A percentile compares a stretch with the other conserved stretches of the same genome.
phyloP scores from a whole-genome alignment of 2,888 invertebrate genomes.

The Heliconius sara region DNA sequence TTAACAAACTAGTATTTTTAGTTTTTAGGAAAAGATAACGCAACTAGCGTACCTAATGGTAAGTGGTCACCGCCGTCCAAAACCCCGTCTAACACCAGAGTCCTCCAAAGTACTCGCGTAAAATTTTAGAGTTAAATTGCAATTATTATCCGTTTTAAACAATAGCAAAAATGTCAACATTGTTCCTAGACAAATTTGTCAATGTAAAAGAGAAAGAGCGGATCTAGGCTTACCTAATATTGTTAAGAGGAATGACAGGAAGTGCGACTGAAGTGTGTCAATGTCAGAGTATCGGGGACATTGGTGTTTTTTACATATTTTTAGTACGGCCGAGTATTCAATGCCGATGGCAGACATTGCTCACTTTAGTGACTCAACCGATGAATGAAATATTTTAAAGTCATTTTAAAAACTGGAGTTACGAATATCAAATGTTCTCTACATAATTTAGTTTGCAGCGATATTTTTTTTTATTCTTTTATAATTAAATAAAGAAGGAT shows the following conservation, averaged over 20 bases:
- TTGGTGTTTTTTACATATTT: slow-evolving; percentile 52
- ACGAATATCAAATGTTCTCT: background rate
- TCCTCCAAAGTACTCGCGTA: no score
- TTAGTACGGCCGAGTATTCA: slow-evolving; percentile 47
- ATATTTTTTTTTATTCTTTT: background rate
- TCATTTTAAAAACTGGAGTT: background rate
- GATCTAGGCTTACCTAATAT: slow-evolving; percentile 19
- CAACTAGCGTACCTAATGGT: no score
- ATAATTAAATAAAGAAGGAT: background rate
- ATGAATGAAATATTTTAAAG: slow-evolving; percentile 35
- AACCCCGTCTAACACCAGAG: no score
- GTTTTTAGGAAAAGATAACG: no score
- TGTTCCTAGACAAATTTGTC: background rate
- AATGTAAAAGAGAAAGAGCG: slow-evolving; percentile 3
- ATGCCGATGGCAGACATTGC: slow-evolving; percentile 47
- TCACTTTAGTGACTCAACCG: slow-evolving; percentile 39
- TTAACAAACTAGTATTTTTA: no score
- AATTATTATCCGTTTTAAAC: no score
- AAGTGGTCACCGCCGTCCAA: no score
- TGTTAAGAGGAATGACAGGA: slow-evolving; percentile 55
- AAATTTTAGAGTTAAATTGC: no score
- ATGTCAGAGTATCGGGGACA: slow-evolving; percentile 70
- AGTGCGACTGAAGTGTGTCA: slow-evolving; percentile 74
- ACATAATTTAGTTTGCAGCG: no score
- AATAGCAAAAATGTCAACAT: background rate